Evolutionary conservation across 2,113 vertebrate species (phyloP), one percentile per base, ranked within the genome.

Genomic region (Stegostoma tigrinum): DNA sequence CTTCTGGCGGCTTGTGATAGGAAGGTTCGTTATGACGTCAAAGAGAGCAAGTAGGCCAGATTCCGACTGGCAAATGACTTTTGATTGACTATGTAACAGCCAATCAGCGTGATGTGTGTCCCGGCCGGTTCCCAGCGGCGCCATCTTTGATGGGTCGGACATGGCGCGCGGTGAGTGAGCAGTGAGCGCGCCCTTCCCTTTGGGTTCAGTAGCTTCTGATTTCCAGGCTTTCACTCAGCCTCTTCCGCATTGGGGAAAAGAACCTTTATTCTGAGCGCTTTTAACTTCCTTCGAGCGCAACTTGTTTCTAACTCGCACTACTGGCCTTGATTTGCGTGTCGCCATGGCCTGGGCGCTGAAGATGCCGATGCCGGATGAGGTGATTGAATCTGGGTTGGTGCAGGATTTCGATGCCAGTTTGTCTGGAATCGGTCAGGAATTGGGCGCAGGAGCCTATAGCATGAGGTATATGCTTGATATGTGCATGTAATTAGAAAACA

Each of bases 351-450:
- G 99, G 99, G 98, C 99, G 95, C 97, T 99, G 96, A 99, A 99
- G 97, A 96, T 99, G 97, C 99, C 99, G 2, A 98, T 99, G 96
- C 98, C 99, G 0, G 99, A 99, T 52, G 99, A 99, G 96, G 99
- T 99, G 97, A 99, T 99, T 55, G 99, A 99, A 97, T 99, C 99
- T 0, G 99, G 99, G 96, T 98, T 99, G 97, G 99, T 98, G 96
- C 99, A 99, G 97, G 99, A 99, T 97, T 99, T 99, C 30, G 99
- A 99, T 97, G 98, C 99, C 96, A 99, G 99, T 96, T 98, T 99
- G 5, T 99, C 99, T 3, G 99, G 99, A 48, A 99, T 99, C 95
- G 99, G 99, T 21, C 99, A 99, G 97, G 99, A 99, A 96, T 98
- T 99, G 61, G 99, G 99, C 34, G 99, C 99, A 0, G 99, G 99